Base-by-base conservation (phyloP, 1,140 invertebrate genomes). In the Acromyrmex charruanus region DNA sequence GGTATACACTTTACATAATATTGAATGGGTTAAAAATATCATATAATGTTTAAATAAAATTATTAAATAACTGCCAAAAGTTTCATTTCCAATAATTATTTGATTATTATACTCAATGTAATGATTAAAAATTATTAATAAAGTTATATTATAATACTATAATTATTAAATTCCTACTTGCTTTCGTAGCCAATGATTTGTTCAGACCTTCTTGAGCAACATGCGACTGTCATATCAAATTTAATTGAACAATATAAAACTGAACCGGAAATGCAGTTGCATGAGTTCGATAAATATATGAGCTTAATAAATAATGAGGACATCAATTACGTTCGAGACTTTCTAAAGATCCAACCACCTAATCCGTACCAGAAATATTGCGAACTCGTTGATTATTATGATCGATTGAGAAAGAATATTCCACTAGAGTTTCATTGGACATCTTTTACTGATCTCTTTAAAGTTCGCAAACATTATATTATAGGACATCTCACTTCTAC, bases 231-330 rank as follows among this genome's bases (percentile, higher is more conserved):
- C 72, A 96, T 98, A 21, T 92, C 94, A 12, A 92, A 96, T 31
- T 94, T 98, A 82, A 95, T 98, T 3, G 96, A 97, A 86, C 96
- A 97, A 85, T 96, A 98, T 92, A 96, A 96, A 89, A 97, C 97
- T 85, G 97, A 96, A 1, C 97, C 97, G 2, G 97, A 98, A 92
- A 89, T 97, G 16, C 95, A 97, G 65, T 93, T 98, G 55, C 96
- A 97, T 92, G 97, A 98, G 93, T 98, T 98, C 44, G 98, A 98
- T 93, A 97, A 97, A 88, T 98, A 98, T 91, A 96, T 97, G 61
- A 97, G 96, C 92, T 95, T 99, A 0, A 97, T 99, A 53, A 98
- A 98, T 91, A 97, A 97, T 84, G 96, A 97, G 87, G 97, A 97
- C 84, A 96, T 96, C 49, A 95, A 96, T 53, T 95, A 96, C 88